phyloP scores from a whole-genome alignment of 1,140 invertebrate genomes.

The Melipona quadrifasciata region DNA sequence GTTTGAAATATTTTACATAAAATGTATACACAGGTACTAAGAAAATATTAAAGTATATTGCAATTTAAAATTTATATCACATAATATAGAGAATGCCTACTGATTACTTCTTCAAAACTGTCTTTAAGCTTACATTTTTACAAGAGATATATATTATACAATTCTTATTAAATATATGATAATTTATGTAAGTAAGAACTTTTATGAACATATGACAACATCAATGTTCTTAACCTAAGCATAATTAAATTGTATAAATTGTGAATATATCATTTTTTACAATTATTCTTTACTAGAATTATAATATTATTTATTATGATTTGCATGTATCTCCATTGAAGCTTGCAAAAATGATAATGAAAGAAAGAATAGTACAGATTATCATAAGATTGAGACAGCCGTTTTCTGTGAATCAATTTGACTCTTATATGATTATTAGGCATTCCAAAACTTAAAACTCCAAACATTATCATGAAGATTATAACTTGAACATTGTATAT shows the following conservation, averaged over 20 bases:
- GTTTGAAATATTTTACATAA: background rate
- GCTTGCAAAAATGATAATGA: slow-evolving; percentile 1
- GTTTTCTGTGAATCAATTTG: slow-evolving; percentile 65
- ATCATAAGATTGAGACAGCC: slow-evolving; percentile 74
- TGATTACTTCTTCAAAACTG: background rate
- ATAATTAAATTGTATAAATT: slow-evolving; percentile 37
- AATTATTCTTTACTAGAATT: slow-evolving; percentile 29
- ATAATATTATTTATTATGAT: slow-evolving; percentile 24
- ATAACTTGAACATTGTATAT: slow-evolving; percentile 78
- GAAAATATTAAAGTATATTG: background rate
- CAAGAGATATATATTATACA: background rate
- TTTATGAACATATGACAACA: background rate
- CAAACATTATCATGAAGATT: slow-evolving; percentile 73
- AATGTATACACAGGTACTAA: slow-evolving; percentile 26
- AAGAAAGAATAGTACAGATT: slow-evolving; percentile 49
- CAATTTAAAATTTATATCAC: background rate
- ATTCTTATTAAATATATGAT: background rate
- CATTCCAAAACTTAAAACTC: slow-evolving; percentile 77
- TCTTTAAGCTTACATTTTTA: slow-evolving; percentile 17
- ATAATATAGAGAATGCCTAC: background rate
- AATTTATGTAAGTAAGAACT: background rate
- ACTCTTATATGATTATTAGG: slow-evolving; percentile 76
- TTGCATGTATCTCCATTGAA: slow-evolving; percentile 7
- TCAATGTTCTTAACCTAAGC: background rate
- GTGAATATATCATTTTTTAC: slow-evolving; percentile 33